phyloP scores from a whole-genome alignment of 1,140 invertebrate species.

The Drosophila truncata region DNA sequence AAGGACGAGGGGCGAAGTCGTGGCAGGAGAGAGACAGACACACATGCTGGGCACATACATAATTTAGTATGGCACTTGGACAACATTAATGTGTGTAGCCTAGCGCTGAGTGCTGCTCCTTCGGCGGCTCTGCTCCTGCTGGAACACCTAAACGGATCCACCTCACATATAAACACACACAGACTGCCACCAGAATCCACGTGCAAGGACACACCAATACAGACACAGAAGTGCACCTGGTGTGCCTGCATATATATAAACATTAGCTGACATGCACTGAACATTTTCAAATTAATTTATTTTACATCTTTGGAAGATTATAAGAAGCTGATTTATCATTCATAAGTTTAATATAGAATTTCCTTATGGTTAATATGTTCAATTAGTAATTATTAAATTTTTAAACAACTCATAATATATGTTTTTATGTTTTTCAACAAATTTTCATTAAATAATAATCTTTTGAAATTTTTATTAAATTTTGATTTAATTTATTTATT shows the following conservation, averaged over 20 bases:
- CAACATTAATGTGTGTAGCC: constrained; percentile 76
- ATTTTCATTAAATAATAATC: not conserved
- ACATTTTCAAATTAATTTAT: not conserved
- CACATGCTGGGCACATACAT: constrained; percentile 63
- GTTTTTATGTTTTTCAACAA: no score
- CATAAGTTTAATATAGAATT: no score
- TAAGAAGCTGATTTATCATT: no score
- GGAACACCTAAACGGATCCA: constrained; percentile 66
- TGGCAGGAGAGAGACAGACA: constrained; percentile 28
- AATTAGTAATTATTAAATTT: no score
- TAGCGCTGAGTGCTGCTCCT: constrained; percentile 68
- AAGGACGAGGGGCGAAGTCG: not conserved
- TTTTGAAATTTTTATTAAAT: not conserved
- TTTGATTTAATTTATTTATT: not conserved
- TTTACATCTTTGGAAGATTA: not conserved
- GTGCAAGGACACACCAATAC: constrained; percentile 38
- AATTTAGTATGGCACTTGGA: constrained; percentile 80
- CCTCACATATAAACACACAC: constrained; percentile 40
- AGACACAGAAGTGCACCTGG: constrained; percentile 59
- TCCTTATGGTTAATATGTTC: no score
- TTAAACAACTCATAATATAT: no score
- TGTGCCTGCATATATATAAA: constrained; percentile 62
- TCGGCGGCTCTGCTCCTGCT: constrained; percentile 24
- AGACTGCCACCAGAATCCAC: constrained; percentile 38
- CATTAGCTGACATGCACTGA: constrained; percentile 35